Evolutionary conservation across 1,140 invertebrate species (phyloP), one percentile per base, ranked within the genome.

Genomic region (Apis cerana): DNA sequence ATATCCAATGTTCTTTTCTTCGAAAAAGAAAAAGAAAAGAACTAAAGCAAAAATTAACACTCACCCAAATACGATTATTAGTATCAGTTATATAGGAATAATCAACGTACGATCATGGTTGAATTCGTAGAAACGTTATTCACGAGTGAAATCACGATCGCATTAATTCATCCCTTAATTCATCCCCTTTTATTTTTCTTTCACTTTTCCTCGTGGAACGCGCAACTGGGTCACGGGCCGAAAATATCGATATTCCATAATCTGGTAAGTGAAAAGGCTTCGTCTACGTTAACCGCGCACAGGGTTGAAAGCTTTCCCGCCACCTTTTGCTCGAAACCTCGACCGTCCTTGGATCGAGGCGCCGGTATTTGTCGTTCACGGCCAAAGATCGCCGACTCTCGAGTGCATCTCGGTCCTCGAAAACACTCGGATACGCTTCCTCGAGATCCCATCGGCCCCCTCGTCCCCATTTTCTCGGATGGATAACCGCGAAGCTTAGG

Each of bases 311-410:
- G 78, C 78, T 72, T 58, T 82, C 61, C 70, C 61, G 27, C 67
- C 61, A 43, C 19, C 62, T 75, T 76, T 59, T 56, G 80, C 83
- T 58, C 77, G 76, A 72, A 82, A n/a, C 79, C 67, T 81, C 78
- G 78, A 67, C 84, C 83, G 85, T 65, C 83, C 83, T 86, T 86
- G 72, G 17, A 62, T 86, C 83, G 85, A 86, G 80, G 77, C 58
- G 48, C 23, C 72, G 62, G 23, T 64, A 59, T 68, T 76, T 52
- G 62, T 56, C 80, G 72, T 86, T 72, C 85, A 81, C 67, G 83
- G 83, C 67, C 85, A 86, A 85, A 86, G 84, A 86, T 76, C 68
- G 59, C 80, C 76, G 62, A 54, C 56, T 85, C 61, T 77, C 65
- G 80, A 81, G 80, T 68, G 80, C 64, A 59, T 81, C 54, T 43